Conservation (phyloP, 2,113 vertebrate species). For the Ptychochromis oligacanthus region DNA sequence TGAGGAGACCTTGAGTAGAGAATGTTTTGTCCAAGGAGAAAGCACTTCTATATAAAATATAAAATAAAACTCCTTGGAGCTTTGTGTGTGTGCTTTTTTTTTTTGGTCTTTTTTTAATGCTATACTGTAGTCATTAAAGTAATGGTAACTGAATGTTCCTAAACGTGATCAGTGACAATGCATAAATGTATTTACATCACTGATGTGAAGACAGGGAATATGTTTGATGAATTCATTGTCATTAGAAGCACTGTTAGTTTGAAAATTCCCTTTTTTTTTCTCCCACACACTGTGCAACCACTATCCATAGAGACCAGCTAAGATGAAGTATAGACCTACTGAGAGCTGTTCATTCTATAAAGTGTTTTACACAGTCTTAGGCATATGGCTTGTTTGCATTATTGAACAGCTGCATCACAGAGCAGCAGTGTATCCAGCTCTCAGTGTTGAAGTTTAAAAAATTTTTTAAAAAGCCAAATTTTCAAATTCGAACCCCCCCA, state of each 20-base stretch:
- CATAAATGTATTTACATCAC: not conserved
- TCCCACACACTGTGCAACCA: not conserved
- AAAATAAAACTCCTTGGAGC: no score
- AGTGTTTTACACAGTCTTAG: not conserved
- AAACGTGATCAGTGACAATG: not conserved
- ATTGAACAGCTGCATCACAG: slow-evolving; percentile 8
- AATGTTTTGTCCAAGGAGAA: not conserved
- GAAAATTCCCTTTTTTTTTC: not conserved
- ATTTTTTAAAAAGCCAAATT: not conserved
- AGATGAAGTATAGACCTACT: not conserved
- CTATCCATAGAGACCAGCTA: not conserved
- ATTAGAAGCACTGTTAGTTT: not conserved
- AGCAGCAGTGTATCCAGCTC: not conserved
- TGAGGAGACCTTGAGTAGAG: not conserved
- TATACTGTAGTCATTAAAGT: not conserved
- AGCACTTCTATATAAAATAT: no score
- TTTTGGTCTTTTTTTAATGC: not conserved
- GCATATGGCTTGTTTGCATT: not conserved
- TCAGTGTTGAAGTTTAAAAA: slow-evolving; percentile 32
- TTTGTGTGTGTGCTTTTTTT: no score
- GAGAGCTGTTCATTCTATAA: not conserved
- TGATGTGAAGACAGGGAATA: not conserved
- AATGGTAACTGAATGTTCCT: not conserved
- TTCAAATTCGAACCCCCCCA: not conserved
- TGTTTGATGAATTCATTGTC: not conserved